Evolutionary conservation across 2,113 vertebrate species (phyloP).

Genomic region (Hucho hucho): DNA sequence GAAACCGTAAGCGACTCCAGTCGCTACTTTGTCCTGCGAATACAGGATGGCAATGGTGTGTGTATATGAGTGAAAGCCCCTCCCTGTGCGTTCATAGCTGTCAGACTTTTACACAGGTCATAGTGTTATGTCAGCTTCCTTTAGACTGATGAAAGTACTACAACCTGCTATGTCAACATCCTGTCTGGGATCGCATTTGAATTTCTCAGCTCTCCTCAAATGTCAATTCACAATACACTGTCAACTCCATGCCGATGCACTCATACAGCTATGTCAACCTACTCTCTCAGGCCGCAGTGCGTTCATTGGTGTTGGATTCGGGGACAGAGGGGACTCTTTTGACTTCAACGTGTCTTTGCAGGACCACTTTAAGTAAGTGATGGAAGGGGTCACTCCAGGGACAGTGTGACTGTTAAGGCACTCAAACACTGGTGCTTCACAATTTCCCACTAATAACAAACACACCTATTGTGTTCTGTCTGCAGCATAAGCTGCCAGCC

Average conservation of each 20-base stretch:
- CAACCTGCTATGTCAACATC: too few species aligned
- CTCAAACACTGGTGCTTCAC: too few species aligned
- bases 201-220: too few species aligned
- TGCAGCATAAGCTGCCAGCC: constrained; percentile 4
- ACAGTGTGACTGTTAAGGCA: too few species aligned
- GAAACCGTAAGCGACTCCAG: constrained; percentile 94
- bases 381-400: too few species aligned
- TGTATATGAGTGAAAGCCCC: constrained; percentile 4
- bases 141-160: too few species aligned
- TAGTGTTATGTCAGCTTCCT: too few species aligned
- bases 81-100: too few species aligned
- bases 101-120: too few species aligned
- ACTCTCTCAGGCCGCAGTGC: constrained; percentile 85
- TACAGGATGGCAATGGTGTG: constrained; percentile 90
- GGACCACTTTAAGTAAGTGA: constrained; percentile 92
- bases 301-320: constrained; percentile 95
- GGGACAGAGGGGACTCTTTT: constrained; percentile 92
- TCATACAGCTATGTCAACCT: too few species aligned
- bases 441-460: not conserved
- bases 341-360: constrained; percentile 97
- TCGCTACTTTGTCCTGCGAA: constrained; percentile 91
- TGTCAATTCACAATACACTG: too few species aligned
- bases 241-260: not conserved
- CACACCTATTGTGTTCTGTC: not conserved
- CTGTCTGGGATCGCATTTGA: too few species aligned